Base-by-base conservation (phyloP, 2,888 invertebrate species). In the Pantelozetes paolii region DNA sequence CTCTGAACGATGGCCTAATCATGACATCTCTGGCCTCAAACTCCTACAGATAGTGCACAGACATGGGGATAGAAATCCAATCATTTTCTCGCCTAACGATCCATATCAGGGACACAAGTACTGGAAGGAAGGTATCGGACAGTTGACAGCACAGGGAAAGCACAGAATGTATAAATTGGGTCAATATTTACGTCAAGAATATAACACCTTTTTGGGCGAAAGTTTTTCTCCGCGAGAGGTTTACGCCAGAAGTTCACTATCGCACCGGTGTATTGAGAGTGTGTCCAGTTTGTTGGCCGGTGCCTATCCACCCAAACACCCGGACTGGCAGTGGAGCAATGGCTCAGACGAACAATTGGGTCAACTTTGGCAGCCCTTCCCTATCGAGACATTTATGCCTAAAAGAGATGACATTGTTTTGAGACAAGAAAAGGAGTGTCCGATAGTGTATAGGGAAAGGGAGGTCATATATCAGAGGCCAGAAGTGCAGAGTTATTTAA, bases 71-170 rank as follows among this genome's bases (percentile, higher is more conserved):
- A 40, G 75, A 18, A 42, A 48, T 26, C 75, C 75, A 2, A 48
- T 42, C n/a, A 26, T 32, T 32, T 72, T 75, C 13, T n/a, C 70
- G 15, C 71, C 71, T 26, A 74, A 74, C 23, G 76, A 76, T 59
- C 76, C 76, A 18, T 75, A 36, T 59, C 18, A 67, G 5, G 26
- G 69, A 20, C 3, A 18, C 5, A 30, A 32, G 20, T 71, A 59
- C 26, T 76, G 76, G 76, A 67, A 28, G 23, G 69, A 74, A 71
- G 76, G 76, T 2, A 48, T 74, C 23, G 69, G 69, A 13, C 64
- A 76, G 20, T 42, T 76, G 26, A 70, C 71, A 30, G 26, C 32
- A 13, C n/a, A 69, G 3, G 75, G 75, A 13, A 74, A 75, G 23
- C 20, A 62, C 15, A 64, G 74, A 48, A 28, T 71, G 42, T 74